Evolutionary conservation across 2,113 vertebrate genomes (phyloP).

Genomic region (Calidris pygmaea): DNA sequence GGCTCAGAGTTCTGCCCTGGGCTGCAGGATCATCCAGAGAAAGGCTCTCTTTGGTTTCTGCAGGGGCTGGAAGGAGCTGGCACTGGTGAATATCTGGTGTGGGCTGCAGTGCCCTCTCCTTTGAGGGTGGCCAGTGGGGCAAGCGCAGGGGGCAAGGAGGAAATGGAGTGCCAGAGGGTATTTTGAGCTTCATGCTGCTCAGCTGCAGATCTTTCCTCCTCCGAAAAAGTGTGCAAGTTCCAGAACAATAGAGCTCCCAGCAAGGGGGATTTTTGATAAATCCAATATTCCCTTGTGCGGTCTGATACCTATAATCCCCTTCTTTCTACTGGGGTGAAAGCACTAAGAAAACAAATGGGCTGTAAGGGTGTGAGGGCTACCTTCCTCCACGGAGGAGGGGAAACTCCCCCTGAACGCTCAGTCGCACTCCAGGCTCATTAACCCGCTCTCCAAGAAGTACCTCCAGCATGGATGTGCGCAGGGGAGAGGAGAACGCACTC

Average conservation of each 20-base stretch:
- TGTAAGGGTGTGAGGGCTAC: background rate
- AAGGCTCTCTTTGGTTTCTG: background rate
- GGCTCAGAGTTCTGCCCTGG: background rate
- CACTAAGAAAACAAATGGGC: background rate
- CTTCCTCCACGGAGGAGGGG: background rate
- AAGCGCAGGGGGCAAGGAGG: background rate
- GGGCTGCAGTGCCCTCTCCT: background rate
- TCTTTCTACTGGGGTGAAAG: background rate
- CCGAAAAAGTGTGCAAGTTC: rapidly evolving
- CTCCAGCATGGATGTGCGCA: background rate
- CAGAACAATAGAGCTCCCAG: background rate
- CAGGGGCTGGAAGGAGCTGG: background rate
- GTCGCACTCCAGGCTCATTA: background rate
- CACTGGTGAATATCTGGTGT: background rate
- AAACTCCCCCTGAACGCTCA: background rate
- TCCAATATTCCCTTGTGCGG: background rate
- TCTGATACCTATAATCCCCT: background rate
- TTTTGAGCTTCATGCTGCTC: background rate
- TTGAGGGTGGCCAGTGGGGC: background rate
- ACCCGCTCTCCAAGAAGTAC: background rate
- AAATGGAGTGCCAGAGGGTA: background rate
- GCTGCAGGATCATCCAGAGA: background rate
- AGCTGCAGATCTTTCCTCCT: background rate
- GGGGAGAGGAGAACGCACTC: background rate
- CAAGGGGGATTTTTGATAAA: background rate